Evolutionary conservation across 1,140 invertebrate species (phyloP), one percentile per base, ranked within the genome.

Genomic region (Cherax quadricarinatus): DNA sequence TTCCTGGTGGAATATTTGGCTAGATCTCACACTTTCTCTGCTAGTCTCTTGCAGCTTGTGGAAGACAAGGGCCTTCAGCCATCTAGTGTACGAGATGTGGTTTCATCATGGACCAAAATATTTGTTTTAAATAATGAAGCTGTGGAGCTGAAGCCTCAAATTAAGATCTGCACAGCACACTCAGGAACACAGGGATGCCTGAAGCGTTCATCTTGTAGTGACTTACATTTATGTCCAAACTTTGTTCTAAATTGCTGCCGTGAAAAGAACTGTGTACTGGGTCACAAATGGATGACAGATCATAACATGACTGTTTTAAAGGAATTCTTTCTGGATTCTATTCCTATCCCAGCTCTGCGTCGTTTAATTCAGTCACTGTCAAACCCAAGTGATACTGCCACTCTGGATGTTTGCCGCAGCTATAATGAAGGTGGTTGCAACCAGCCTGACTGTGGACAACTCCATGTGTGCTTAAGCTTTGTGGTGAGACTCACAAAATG

Each of bases 401-500:
- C 57, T 10, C 10, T 90, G 21, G 82, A 90, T 53, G 70, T 90
- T 24, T 90, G 88, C 30, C 48, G 66, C 18, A 60, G n/a, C 24
- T 90, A 90, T 73, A 90, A 90, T 51, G 60, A 41, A 18, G 30
- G 30, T 6, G 30, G 62, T 1, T 90, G 88, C 57, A 24, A 73
- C 9, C 70, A 41, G 66, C 2, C 41, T 16, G 66, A 90, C 30
- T 90, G 88, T 66, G n/a, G 49, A 21, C 49, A n/a, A 21, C 49
- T 90, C 14, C 88, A 90, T 30, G 49, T 90, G 21, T 90, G 88
- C 78, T 62, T 60, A 0, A 81, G 81, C 66, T 84, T 90, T 85
- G 81, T 90, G n/a, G 10, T 48, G 12, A 48, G 49, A 16, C 81
- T 66, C 5, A 84, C 66, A 12, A 75, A 78, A 12, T 90, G 88